Evolutionary conservation across 1,140 invertebrate genomes (phyloP).

Genomic region (Drosophila busckii): DNA sequence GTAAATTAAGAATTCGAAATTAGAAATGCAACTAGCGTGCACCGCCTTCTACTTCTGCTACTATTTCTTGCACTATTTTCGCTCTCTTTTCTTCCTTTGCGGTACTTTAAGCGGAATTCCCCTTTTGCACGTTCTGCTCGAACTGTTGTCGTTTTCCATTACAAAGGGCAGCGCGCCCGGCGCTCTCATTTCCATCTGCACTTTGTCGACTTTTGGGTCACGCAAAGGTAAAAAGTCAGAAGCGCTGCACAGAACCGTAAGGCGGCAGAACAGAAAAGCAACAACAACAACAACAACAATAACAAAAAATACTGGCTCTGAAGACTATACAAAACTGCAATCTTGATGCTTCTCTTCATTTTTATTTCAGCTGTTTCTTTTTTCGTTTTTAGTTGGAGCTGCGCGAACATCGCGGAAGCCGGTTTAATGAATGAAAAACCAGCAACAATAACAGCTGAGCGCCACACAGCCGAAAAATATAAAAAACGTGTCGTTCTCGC

Average conservation of each 20-base stretch:
- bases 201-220: constrained; percentile 59
- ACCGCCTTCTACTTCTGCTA: not conserved
- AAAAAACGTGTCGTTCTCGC: constrained; percentile 45
- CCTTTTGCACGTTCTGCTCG: constrained; percentile 50
- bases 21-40: constrained; percentile 21
- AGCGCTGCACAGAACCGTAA: constrained; percentile 5
- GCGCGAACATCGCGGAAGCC: constrained; percentile 55
- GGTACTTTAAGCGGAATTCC: constrained; percentile 60
- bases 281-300: constrained; percentile 18
- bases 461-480: constrained; percentile 42
- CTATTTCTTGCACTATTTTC: not conserved
- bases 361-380: constrained; percentile 20
- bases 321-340: not conserved
- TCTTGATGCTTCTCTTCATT: constrained; percentile 4
- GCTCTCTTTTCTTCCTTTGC: constrained; percentile 18
- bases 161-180: no score
- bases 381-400: constrained; percentile 33
- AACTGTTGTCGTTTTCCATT: constrained; percentile 38
- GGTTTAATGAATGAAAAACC: constrained; percentile 73
- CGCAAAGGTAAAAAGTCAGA: constrained; percentile 36
- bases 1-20: constrained; percentile 53
- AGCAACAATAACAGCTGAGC: constrained; percentile 56
- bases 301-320: constrained; percentile 34
- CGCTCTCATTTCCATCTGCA: constrained; percentile 49
- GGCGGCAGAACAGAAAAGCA: constrained; percentile 41